Evolutionary conservation across 2,797 vertebrate genomes (phyloP).

Genomic region (Chloroceryle amazona): DNA sequence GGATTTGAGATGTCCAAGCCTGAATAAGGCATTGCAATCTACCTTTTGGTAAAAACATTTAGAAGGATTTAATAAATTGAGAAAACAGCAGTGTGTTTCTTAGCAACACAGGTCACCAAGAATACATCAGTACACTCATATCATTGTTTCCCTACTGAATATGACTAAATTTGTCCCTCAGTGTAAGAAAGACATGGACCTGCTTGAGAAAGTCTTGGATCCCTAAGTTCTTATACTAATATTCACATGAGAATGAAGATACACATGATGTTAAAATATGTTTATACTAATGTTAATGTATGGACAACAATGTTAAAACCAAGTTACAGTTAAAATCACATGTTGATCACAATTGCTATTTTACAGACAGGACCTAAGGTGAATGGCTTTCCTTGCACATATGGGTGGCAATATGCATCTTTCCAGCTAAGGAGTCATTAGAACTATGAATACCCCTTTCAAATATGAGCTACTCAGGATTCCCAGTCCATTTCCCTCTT

Average conservation of each 20-base stretch:
- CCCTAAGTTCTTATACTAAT: not conserved
- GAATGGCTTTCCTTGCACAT: not conserved
- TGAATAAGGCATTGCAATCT: not conserved
- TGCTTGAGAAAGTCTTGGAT: rapidly evolving
- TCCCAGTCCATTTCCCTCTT: not conserved
- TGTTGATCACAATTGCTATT: not conserved
- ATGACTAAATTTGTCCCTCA: not conserved
- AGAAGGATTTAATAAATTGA: constrained; percentile 29
- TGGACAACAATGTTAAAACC: not conserved
- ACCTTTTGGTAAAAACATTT: not conserved
- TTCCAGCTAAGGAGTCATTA: not conserved
- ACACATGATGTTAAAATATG: not conserved
- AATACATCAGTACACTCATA: not conserved
- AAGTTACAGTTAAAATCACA: not conserved
- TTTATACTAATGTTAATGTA: not conserved
- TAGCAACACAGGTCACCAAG: constrained; percentile 37
- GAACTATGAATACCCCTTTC: not conserved
- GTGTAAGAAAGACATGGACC: not conserved
- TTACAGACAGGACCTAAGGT: not conserved
- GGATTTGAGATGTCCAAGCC: not conserved
- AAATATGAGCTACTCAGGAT: not conserved
- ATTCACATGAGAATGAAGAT: not conserved
- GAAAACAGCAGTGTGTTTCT: constrained; percentile 10
- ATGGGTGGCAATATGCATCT: rapidly evolving
- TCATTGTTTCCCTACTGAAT: not conserved